Conservation (phyloP, 2,888 invertebrate species). For the Orthosia incerta region DNA sequence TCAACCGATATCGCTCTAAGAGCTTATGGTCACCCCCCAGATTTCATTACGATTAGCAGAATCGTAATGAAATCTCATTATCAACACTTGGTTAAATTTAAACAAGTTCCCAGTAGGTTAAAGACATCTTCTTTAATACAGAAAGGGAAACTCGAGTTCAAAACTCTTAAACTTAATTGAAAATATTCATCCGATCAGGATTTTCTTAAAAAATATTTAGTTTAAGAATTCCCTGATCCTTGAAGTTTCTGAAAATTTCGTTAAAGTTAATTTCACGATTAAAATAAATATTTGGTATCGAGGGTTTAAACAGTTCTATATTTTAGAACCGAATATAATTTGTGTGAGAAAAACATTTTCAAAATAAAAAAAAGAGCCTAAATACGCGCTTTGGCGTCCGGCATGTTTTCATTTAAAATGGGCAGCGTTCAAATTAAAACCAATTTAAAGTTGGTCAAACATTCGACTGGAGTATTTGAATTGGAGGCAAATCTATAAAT, state of each 20-base stretch:
- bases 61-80: not conserved
- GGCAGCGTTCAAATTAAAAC: conserved; percentile 51
- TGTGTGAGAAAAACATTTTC: not conserved
- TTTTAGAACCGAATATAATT: not conserved
- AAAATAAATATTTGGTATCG: conserved; percentile 27
- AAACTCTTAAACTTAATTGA: conserved; percentile 45
- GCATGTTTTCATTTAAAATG: conserved; percentile 42
- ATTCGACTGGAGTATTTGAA: conserved; percentile 54
- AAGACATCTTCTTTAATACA: conserved; percentile 26
- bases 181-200: conserved; percentile 57
- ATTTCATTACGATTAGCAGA: no score
- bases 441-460: conserved; percentile 58
- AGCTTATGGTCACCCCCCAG: no score
- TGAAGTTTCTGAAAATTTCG: conserved; percentile 44
- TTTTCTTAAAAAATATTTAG: conserved; percentile 58
- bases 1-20: no score
- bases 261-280: conserved; percentile 33
- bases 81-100: conserved; percentile 11
- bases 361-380: conserved; percentile 7
- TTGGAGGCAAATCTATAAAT: conserved; percentile 64
- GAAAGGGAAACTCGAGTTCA: conserved; percentile 22
- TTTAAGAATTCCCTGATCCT: conserved; percentile 44
- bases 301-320: not conserved
- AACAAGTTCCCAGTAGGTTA: conserved; percentile 1
- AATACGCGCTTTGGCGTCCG: conserved; percentile 4